phyloP scores from a whole-genome alignment of 2,113 vertebrate species.

The Phaethornis superciliosus region DNA sequence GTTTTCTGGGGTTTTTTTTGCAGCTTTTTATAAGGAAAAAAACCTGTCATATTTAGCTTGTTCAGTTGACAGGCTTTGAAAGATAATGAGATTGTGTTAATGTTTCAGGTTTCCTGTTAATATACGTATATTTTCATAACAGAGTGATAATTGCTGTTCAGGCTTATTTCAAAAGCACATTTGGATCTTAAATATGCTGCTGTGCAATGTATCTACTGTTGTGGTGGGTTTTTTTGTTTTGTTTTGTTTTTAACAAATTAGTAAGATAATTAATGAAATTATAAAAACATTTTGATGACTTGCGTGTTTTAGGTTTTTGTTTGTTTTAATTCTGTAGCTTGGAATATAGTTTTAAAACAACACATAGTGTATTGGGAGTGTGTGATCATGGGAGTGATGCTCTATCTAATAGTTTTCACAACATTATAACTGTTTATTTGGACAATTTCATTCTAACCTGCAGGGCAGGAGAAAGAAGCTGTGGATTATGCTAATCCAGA shows the following conservation, averaged over 20 bases:
- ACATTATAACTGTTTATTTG: background rate
- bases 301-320: background rate
- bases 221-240: too few relatives aligned
- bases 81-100: background rate
- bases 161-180: background rate
- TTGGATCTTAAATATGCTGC: background rate
- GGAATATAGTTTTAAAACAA: background rate
- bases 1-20: background rate
- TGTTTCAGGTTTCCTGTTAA: background rate
- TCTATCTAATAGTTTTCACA: background rate
- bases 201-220: background rate
- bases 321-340: background rate
- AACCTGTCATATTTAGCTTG: background rate
- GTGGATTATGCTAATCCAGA: background rate
- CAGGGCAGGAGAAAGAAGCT: background rate
- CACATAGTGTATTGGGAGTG: fast-evolving
- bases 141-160: background rate
- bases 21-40: background rate
- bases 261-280: background rate
- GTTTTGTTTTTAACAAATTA: background rate
- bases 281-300: background rate
- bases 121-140: background rate
- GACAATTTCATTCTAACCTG: background rate
- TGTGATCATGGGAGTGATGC: background rate
- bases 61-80: background rate